Conservation (phyloP, 2,113 vertebrate species). For the Speoplatyrhinus poulsoni region DNA sequence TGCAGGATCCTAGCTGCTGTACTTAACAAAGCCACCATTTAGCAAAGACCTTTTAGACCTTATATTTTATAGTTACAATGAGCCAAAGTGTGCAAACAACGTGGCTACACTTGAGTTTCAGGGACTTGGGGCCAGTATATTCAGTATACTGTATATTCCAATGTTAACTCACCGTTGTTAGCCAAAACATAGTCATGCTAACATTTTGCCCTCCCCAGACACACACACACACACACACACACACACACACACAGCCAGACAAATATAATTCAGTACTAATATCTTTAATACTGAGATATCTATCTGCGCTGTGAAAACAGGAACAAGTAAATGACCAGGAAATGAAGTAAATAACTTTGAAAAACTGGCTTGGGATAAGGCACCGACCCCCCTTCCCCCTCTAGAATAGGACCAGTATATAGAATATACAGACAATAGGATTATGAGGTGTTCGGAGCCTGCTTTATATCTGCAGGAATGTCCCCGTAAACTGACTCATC, state of each 20-base stretch:
- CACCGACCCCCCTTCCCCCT: not conserved
- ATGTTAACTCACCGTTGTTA: too few species aligned
- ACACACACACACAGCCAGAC: not conserved
- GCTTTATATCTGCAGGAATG: conserved; percentile 48
- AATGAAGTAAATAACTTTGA: not conserved
- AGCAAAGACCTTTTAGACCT: conserved; percentile 30
- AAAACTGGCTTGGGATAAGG: not conserved
- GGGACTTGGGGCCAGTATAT: too few species aligned
- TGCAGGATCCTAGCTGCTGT: conserved; percentile 39
- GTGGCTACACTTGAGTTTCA: too few species aligned
- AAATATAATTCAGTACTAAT: not conserved
- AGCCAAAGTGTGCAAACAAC: too few species aligned
- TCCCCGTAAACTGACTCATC: conserved; percentile 29
- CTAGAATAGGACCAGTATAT: too few species aligned
- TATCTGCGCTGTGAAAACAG: not conserved
- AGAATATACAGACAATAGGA: too few species aligned
- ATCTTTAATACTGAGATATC: not conserved
- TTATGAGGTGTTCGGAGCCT: not conserved
- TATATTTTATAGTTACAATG: conserved; percentile 12
- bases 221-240: too few species aligned
- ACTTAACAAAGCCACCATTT: conserved; percentile 11
- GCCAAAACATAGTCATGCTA: too few species aligned
- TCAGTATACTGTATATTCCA: too few species aligned
- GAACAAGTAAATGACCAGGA: not conserved
- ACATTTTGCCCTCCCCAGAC: too few species aligned